These are phyloP conservation scores for Aspidoscelis tigris DNA, from an alignment of 2,113 vertebrate genomes.

Conservation along the genomic window DNA sequence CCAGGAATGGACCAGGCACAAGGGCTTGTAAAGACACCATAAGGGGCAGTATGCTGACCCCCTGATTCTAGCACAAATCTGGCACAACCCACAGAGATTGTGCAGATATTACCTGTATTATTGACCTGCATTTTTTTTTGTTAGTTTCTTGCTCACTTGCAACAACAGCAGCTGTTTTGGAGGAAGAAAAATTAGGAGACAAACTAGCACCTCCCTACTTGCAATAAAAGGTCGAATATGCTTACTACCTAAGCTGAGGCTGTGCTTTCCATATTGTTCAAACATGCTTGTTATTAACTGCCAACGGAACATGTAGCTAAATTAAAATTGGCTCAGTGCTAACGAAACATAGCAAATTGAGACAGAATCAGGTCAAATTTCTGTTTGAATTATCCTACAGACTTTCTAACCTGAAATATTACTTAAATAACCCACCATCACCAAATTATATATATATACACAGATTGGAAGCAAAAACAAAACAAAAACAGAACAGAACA, in stretches of 20 bases:
- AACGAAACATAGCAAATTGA: constrained; percentile 70
- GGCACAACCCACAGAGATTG: no score
- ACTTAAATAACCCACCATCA: constrained; percentile 7
- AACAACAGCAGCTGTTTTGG: constrained; percentile 61
- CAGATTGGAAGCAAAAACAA: neutral
- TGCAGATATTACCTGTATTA: neutral
- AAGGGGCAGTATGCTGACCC: no score
- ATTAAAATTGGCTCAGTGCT: constrained; percentile 72
- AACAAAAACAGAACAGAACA: neutral
- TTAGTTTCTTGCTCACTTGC: constrained; percentile 58
- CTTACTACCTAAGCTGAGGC: constrained; percentile 60
- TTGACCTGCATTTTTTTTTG: constrained; percentile 37
- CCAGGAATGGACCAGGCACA: no score
- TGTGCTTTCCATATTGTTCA: constrained; percentile 64
- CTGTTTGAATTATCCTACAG: constrained; percentile 56
- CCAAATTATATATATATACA: neutral
- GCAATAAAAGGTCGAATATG: constrained; percentile 61
- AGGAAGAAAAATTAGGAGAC: constrained; percentile 48
- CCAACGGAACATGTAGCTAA: constrained; percentile 61
- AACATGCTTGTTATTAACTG: constrained; percentile 65
- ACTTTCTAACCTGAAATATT: constrained; percentile 58
- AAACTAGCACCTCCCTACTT: constrained; percentile 57
- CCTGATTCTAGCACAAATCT: no score
- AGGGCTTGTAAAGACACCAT: no score
- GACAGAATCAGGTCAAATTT: constrained; percentile 64